Evolutionary conservation across 2,113 vertebrate genomes (phyloP).

Genomic region (Hippolais icterina): DNA sequence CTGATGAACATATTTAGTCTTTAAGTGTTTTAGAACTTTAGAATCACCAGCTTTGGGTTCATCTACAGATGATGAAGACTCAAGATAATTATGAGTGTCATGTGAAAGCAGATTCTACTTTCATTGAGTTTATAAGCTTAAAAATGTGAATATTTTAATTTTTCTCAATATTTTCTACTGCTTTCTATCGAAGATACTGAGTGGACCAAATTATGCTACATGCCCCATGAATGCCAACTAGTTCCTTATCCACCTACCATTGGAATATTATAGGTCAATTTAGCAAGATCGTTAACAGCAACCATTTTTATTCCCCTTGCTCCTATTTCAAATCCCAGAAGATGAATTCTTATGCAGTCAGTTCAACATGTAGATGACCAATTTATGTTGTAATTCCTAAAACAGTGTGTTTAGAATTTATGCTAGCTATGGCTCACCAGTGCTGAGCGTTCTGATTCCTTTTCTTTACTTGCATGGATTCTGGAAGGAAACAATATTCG

Average conservation of each 20-base stretch:
- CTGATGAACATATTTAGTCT: background rate
- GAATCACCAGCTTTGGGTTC: background rate
- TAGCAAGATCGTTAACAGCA: background rate
- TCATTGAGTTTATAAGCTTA: background rate
- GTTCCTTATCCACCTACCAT: background rate
- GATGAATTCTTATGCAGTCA: background rate
- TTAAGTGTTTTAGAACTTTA: background rate
- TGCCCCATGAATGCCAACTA: background rate
- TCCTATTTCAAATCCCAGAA: background rate
- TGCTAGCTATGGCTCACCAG: background rate
- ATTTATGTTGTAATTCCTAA: background rate
- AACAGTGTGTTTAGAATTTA: background rate
- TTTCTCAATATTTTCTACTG: background rate
- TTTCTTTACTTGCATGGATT: background rate
- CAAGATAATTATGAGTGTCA: background rate
- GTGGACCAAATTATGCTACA: background rate
- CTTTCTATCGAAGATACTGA: background rate
- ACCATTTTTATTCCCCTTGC: background rate
- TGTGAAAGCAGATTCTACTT: background rate
- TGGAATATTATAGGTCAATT: background rate
- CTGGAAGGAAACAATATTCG: background rate
- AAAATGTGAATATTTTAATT: background rate
- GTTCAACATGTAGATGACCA: slow-evolving; percentile 9
- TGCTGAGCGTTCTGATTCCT: background rate
- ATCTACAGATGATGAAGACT: background rate